A percentile compares a stretch with the other conserved stretches of the same genome.
phyloP scores from a whole-genome alignment of 2,888 invertebrate species.

The Drosophila stalkeri region DNA sequence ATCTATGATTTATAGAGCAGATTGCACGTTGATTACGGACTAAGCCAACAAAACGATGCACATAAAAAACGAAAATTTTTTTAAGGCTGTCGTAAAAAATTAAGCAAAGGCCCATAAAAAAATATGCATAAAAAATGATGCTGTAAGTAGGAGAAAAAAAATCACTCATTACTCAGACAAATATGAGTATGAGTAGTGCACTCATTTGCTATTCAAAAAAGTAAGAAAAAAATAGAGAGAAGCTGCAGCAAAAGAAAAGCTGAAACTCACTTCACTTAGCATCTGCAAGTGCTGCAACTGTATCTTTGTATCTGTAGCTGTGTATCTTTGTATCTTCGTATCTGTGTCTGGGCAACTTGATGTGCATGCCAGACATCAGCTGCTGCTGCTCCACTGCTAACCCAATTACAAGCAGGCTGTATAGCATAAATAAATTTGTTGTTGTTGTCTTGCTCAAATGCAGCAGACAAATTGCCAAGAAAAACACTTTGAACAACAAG shows the following conservation, averaged over 20 bases:
- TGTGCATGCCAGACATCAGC: constrained; percentile 33
- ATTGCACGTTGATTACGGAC: constrained; percentile 7
- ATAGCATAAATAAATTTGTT: constrained; percentile 70
- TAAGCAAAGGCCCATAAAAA: constrained; percentile 31
- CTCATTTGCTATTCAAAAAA: constrained; percentile 49
- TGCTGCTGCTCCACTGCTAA: constrained; percentile 58
- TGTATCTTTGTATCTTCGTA: constrained; percentile 24
- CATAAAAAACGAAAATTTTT: constrained; percentile 7
- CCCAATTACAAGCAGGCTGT: constrained; percentile 68
- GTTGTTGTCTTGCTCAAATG: constrained; percentile 30
- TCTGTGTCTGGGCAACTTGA: constrained; percentile 13
- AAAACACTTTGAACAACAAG: constrained; percentile 73
- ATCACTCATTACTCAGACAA: constrained; percentile 40
- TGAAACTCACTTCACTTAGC: constrained; percentile 45
- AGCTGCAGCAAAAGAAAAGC: constrained; percentile 4
- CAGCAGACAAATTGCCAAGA: constrained; percentile 72
- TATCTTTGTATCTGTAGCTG: constrained; percentile 41
- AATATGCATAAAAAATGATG: constrained; percentile 30
- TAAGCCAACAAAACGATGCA: constrained; percentile 4
- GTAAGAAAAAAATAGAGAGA: constrained; percentile 10
- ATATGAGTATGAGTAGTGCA: constrained; percentile 31
- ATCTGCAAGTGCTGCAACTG: constrained; percentile 44
- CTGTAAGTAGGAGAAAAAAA: constrained; percentile 6
- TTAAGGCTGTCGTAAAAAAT: constrained; percentile 21
- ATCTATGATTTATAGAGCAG: constrained; percentile 33